Evolutionary conservation across 2,888 invertebrate genomes (phyloP), one percentile per base, ranked within the genome.

Genomic region (Drosophila mettleri): DNA sequence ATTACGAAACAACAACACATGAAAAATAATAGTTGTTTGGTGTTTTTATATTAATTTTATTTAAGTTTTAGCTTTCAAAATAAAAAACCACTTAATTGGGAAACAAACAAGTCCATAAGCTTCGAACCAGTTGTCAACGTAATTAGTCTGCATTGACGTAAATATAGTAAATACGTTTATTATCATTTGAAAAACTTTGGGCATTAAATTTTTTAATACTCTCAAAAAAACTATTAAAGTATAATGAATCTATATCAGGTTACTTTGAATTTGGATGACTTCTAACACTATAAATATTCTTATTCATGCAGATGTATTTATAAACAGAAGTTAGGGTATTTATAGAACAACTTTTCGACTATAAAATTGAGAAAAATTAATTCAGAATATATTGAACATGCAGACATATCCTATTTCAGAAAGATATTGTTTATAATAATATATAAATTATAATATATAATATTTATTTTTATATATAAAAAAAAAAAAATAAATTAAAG

Each of bases 1-100:
- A 66, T 87, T 85, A 75, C 82, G 69, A 82, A 81, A 82, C 62
- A 36, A 62, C 55, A 76, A 60, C 66, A 65, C 57, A 61, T 52
- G 18, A 59, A 63, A 69, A 78, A 53, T 58, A 68, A 48, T 66
- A 41, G 33, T 51, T 27, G 43, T 54, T 73, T 59, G 49, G 34
- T 41, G 45, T 12, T 77, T 73, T 66, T 54, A 66, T 69, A 57
- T 69, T 20, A 58, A 79, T 55, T 68, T 73, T 46, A 67, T 65
- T 69, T 46, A 66, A 53, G 36, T 48, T 33, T 39, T 24, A 54
- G 61, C 43, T 36, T 58, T 52, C 43, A 67, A 78, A 51, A 36
- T 27, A 63, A 54, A 57, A 45, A 27, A n/a, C 45, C 22, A 48
- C 53, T 48, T 48, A 34, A 54, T 59, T 65, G 12, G 45, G 38